Percentiles rank a stretch among this genome's conserved stretches.
Evolutionary conservation across 2,797 vertebrate genomes (phyloP).

Genomic region (Limosa lapponica): DNA sequence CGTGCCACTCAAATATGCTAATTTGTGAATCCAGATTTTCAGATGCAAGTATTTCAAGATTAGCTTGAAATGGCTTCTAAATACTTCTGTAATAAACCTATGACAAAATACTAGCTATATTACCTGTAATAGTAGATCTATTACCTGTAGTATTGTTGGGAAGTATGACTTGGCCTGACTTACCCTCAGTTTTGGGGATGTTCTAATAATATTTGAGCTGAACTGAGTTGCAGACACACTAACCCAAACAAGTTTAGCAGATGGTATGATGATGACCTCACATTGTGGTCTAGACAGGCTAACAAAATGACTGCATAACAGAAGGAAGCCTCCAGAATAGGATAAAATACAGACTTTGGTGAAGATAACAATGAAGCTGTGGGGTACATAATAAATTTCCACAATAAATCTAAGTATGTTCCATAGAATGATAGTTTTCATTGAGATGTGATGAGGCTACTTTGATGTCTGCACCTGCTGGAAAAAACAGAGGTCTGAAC

Average conservation of each 20-base stretch:
- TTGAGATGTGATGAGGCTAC: neutral
- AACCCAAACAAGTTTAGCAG: slow-evolving; percentile 18
- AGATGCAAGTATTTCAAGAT: neutral
- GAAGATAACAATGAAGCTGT: neutral
- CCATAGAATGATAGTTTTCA: neutral
- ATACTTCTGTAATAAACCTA: neutral
- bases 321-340: neutral
- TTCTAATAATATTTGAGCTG: neutral
- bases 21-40: neutral
- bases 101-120: neutral
- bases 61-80: neutral
- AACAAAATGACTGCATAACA: neutral
- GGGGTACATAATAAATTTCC: neutral
- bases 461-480: neutral
- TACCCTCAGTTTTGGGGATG: neutral
- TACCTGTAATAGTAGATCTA: neutral
- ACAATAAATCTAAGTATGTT: neutral
- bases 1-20: neutral
- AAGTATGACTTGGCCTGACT: neutral
- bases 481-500: neutral
- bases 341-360: neutral
- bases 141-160: neutral
- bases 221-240: neutral
- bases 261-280: slow-evolving; percentile 19
- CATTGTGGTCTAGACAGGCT: slow-evolving; percentile 34